Evolutionary conservation across 92 coral and sea anemone genomes (phyloP).

Genomic region (Epizoanthus ramosus): DNA sequence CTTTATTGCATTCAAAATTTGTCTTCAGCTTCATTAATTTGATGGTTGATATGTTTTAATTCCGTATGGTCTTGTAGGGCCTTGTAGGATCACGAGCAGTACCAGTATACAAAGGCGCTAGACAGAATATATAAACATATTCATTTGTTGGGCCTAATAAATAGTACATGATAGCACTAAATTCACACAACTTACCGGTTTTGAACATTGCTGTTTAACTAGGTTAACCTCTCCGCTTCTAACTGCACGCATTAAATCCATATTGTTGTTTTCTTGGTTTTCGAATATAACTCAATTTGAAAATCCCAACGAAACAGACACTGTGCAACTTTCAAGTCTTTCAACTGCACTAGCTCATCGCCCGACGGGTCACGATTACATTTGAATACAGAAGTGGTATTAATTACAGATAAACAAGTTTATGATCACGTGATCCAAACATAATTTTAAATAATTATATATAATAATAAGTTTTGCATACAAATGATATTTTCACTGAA

Average conservation of each 20-base stretch:
- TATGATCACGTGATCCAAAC: too few relatives aligned
- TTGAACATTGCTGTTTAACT: constrained; percentile 59
- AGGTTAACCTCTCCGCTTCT: constrained; percentile 80
- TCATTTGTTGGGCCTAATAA: neutral
- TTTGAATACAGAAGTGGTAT: too few relatives aligned
- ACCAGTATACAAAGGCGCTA: neutral
- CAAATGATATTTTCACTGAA: too few relatives aligned
- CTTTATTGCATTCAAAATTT: neutral
- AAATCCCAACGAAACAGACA: neutral
- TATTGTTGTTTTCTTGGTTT: neutral
- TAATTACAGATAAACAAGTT: too few relatives aligned
- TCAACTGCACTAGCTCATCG: too few relatives aligned
- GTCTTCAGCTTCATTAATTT: neutral
- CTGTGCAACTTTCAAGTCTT: neutral
- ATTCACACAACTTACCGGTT: constrained; percentile 63
- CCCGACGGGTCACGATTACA: too few relatives aligned
- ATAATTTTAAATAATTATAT: too few relatives aligned
- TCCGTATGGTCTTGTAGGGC: neutral
- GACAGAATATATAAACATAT: neutral
- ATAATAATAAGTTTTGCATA: too few relatives aligned
- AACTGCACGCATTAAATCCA: constrained; percentile 52
- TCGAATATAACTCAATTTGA: too few relatives aligned
- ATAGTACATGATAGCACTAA: neutral
- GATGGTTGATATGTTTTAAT: neutral
- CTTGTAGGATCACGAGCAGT: neutral